Evolutionary conservation across 1,140 invertebrate species (phyloP), one percentile per base, ranked within the genome.

Genomic region (Piezodorus guildinii): DNA sequence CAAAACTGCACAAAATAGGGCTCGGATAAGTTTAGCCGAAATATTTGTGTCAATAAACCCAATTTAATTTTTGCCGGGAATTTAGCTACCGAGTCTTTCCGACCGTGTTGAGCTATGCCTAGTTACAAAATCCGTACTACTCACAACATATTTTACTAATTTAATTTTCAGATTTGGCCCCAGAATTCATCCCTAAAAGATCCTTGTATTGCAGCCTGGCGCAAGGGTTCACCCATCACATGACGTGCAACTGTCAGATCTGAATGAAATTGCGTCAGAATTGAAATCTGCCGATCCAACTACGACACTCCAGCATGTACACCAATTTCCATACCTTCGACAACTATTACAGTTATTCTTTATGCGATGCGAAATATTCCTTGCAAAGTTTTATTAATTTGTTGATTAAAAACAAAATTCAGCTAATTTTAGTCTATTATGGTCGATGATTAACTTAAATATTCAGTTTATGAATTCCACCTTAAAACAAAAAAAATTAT

Each of bases 91-190:
- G 34, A 39, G 34, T 39, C 34, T 8, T 10, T 39, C 34, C 34
- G 34, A 39, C 9, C 12, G 3, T 39, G 34, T 39, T 39, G 12
- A 39, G 34, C 34, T 39, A 39, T 39, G 34, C 34, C 34, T 39
- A 39, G 34, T 39, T 39, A 39, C 34, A 39, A 39, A 39, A 39
- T 39, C 34, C 34, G 34, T 10, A 39, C 34, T 39, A 39, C 34
- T 39, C 34, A 39, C 34, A 39, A 39, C 34, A 39, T 39, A 39
- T 39, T 39, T 39, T 49, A 17, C 19, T 19, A 49, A 19, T 17
- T 49, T 21, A 17, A 49, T 49, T 46, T 19, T 49, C 46, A 49
- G 46, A 21, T 49, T 49, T 49, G 46, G 46, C 46, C 46, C 46
- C 46, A 49, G 46, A 21, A 49, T 49, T 49, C 46, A 17, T 49